Percentiles rank a stretch among this genome's conserved stretches.
Evolutionary conservation across 1,140 invertebrate genomes (phyloP).

Genomic region (Campoletis sonorensis): DNA sequence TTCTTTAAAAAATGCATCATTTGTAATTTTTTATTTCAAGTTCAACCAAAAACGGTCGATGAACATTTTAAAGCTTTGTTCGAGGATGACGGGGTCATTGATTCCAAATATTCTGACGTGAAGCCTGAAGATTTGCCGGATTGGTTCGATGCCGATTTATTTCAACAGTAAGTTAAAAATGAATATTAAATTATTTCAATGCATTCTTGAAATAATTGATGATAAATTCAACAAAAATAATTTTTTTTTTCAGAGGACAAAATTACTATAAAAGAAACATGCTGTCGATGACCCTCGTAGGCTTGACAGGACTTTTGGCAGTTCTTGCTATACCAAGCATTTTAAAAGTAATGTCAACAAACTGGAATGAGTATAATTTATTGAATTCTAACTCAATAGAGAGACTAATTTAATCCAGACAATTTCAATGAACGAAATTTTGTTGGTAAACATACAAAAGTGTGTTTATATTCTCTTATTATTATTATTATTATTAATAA

Average conservation of each 20-base stretch:
- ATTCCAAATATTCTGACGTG: constrained; percentile 24
- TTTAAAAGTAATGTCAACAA: constrained; percentile 68
- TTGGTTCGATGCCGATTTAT: constrained; percentile 64
- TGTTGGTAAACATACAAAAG: no score
- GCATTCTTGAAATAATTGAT: background rate
- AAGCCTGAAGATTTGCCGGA: constrained; percentile 59
- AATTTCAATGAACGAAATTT: no score
- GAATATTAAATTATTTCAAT: background rate
- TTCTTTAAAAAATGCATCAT: no score
- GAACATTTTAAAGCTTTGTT: constrained; percentile 61
- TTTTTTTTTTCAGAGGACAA: constrained; percentile 78
- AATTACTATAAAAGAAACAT: constrained; percentile 79
- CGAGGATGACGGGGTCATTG: constrained; percentile 47
- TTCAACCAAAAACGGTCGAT: constrained; percentile 57
- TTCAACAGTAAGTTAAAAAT: constrained; percentile 58
- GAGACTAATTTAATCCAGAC: no score
- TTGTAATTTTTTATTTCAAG: constrained; percentile 39
- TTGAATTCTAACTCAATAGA: no score
- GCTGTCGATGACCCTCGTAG: constrained; percentile 77
- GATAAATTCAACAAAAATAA: constrained; percentile 19
- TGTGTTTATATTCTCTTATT: no score
- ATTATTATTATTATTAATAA: no score
- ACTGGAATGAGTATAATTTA: background rate
- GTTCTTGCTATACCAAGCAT: constrained; percentile 81
- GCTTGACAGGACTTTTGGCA: constrained; percentile 80